phyloP scores from a whole-genome alignment of 2,888 invertebrate genomes.

The Ochropleura leucogaster region DNA sequence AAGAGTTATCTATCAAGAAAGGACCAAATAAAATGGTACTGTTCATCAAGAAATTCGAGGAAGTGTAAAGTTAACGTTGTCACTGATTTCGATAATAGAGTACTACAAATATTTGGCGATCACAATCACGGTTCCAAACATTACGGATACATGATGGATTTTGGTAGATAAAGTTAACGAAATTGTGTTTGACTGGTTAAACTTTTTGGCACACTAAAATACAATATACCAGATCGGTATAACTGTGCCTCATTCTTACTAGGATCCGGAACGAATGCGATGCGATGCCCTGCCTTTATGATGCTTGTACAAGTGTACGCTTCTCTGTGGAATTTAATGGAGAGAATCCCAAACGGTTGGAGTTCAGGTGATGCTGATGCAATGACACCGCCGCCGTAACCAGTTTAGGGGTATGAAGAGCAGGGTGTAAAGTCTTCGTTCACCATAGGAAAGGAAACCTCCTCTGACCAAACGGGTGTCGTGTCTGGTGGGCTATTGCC shows the following conservation, averaged over 20 bases:
- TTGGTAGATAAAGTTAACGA: not conserved
- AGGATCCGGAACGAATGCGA: not conserved
- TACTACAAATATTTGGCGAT: slow-evolving; percentile 42
- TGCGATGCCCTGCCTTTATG: not conserved
- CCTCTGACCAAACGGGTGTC: no score
- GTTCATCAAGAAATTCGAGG: slow-evolving; percentile 75
- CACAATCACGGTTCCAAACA: slow-evolving; percentile 51
- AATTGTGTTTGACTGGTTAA: not conserved
- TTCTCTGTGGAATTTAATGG: not conserved
- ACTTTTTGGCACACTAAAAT: not conserved
- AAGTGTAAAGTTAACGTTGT: slow-evolving; percentile 74
- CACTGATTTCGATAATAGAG: slow-evolving; percentile 63
- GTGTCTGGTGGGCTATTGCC: no score
- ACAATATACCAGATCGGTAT: not conserved
- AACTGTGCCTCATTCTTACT: not conserved
- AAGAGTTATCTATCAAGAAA: slow-evolving; percentile 70
- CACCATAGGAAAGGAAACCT: no score
- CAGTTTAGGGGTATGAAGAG: no score
- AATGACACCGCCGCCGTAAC: not conserved
- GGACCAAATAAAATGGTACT: slow-evolving; percentile 76
- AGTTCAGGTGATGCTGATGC: not conserved
- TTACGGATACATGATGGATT: not conserved
- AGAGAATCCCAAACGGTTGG: not conserved
- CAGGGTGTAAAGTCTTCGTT: no score
- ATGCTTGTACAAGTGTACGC: not conserved